A percentile compares a stretch with the other conserved stretches of the same genome.
Evolutionary conservation across 1,140 invertebrate genomes (phyloP).

Genomic region (Hylaeus anthracinus): DNA sequence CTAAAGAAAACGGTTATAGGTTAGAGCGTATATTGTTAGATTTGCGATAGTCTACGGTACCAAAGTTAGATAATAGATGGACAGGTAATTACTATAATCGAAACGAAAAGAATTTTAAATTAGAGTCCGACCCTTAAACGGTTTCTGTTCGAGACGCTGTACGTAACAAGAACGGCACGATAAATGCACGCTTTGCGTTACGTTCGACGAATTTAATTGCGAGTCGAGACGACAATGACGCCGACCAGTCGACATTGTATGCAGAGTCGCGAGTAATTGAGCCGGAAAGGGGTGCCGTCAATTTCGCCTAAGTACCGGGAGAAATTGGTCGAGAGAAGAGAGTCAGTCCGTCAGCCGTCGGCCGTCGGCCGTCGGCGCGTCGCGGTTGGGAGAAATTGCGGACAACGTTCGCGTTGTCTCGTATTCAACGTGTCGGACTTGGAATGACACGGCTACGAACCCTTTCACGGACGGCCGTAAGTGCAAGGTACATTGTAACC

Average conservation of each 20-base stretch:
- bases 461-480: conserved; percentile 7
- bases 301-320: conserved; percentile 20
- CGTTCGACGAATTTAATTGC: conserved; percentile 16
- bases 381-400: conserved; percentile 13
- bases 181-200: background rate
- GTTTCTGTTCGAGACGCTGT: background rate
- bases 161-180: background rate
- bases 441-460: background rate
- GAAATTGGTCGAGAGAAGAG: background rate
- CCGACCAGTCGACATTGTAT: conserved; percentile 28
- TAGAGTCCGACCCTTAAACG: too few relatives aligned
- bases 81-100: too few relatives aligned
- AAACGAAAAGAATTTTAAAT: too few relatives aligned
- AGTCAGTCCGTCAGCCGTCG: background rate
- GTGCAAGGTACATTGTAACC: conserved; percentile 21
- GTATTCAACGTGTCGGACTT: background rate
- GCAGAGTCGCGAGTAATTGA: conserved; percentile 5
- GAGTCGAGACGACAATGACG: conserved; percentile 20
- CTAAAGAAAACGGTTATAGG: too few relatives aligned
- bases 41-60: too few relatives aligned
- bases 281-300: conserved; percentile 4
- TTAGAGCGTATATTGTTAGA: too few relatives aligned
- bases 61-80: too few relatives aligned
- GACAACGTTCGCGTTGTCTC: background rate
- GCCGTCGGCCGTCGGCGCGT: background rate